phyloP scores from a whole-genome alignment of 2,888 invertebrate species.

The Hirudinaria manillensis region DNA sequence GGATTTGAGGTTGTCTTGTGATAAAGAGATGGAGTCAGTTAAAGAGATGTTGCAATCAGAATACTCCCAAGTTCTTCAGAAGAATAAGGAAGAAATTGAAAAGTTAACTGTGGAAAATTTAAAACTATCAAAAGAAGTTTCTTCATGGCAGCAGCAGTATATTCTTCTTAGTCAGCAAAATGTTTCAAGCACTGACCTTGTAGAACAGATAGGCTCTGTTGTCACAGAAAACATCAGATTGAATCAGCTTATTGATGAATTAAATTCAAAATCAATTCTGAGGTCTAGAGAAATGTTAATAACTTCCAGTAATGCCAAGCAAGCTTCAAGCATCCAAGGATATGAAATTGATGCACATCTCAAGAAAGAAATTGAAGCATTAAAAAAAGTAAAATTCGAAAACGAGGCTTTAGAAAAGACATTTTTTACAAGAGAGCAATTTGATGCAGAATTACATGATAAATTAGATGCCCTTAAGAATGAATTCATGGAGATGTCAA shows the following conservation, averaged over 20 bases:
- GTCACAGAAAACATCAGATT: conserved; percentile 35
- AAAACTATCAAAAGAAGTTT: conserved; percentile 31
- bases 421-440: conserved; percentile 3
- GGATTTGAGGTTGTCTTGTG: conserved; percentile 39
- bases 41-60: not conserved
- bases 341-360: not conserved
- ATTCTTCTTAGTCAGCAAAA: conserved; percentile 37
- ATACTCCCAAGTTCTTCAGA: not conserved
- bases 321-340: not conserved
- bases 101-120: conserved; percentile 22
- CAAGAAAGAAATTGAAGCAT: conserved; percentile 18
- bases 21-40: conserved; percentile 14
- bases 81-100: conserved; percentile 16
- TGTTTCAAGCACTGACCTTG: conserved; percentile 36
- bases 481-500: conserved; percentile 4
- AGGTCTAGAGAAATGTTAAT: not conserved
- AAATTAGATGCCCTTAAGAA: not conserved
- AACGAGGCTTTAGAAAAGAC: conserved; percentile 4
- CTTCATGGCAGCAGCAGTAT: conserved; percentile 37
- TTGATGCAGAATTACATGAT: conserved; percentile 7
- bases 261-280: conserved; percentile 25
- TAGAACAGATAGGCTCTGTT: conserved; percentile 33
- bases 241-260: conserved; percentile 31
- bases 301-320: not conserved
- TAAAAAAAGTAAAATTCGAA: conserved; percentile 3